Percentiles rank a stretch among this genome's conserved stretches.
These are phyloP conservation scores for Chloebia gouldiae DNA, from an alignment of 2,113 vertebrate genomes.

Conservation along the genomic window DNA sequence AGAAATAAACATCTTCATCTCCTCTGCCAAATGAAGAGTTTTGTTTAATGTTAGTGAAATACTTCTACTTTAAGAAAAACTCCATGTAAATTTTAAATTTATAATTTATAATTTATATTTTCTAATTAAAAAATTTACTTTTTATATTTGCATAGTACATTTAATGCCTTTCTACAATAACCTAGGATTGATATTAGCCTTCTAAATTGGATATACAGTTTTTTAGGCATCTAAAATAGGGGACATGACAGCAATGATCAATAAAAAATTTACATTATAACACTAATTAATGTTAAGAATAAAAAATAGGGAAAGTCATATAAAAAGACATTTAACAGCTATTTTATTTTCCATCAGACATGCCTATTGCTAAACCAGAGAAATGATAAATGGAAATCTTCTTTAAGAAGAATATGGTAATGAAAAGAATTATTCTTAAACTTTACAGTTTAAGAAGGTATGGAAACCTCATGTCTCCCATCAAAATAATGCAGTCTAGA, in stretches of 20 bases:
- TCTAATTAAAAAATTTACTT: not conserved
- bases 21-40: not conserved
- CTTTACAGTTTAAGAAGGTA: not conserved
- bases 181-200: not conserved
- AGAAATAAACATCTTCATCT: not conserved
- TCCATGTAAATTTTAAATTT: not conserved
- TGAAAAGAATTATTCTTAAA: not conserved
- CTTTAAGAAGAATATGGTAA: not conserved
- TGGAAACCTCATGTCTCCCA: not conserved
- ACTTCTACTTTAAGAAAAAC: not conserved
- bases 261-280: not conserved
- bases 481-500: not conserved
- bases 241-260: not conserved
- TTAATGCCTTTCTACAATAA: not conserved
- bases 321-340: not conserved
- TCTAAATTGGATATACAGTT: not conserved
- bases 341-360: not conserved
- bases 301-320: not conserved
- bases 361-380: not conserved
- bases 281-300: not conserved
- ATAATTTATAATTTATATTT: not conserved
- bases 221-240: not conserved
- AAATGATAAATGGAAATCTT: not conserved
- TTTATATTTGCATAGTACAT: not conserved
- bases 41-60: not conserved